These are phyloP conservation scores for Melanaphis sacchari DNA, from an alignment of 1,140 invertebrate species.

Conservation along the genomic window DNA sequence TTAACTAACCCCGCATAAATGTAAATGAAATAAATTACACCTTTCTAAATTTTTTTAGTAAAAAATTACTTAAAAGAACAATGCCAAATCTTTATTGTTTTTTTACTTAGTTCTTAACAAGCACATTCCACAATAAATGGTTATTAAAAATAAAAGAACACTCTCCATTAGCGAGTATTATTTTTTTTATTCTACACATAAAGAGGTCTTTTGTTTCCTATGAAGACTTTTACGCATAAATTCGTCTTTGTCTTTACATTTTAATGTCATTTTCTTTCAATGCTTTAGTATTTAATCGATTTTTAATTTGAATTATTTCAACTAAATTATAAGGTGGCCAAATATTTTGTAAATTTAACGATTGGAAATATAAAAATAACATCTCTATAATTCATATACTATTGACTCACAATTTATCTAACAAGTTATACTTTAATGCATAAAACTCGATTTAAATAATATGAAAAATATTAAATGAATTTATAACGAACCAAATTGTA, in stretches of 20 bases:
- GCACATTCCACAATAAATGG: constrained; percentile 43
- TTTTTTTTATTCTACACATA: constrained; percentile 51
- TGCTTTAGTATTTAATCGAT: constrained; percentile 41
- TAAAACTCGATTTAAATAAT: background rate
- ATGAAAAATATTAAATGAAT: background rate
- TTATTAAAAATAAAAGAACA: constrained; percentile 50
- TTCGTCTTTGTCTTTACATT: constrained; percentile 34
- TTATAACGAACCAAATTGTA: background rate
- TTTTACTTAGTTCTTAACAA: constrained; percentile 32
- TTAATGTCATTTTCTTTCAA: constrained; percentile 35
- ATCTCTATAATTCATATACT: background rate
- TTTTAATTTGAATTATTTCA: constrained; percentile 48
- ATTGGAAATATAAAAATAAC: background rate
- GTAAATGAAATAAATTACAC: constrained; percentile 30
- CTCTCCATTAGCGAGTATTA: constrained; percentile 49
- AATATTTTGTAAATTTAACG: background rate
- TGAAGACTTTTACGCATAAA: constrained; percentile 43
- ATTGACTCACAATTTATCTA: background rate
- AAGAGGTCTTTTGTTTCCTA: constrained; percentile 37
- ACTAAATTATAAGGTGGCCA: background rate
- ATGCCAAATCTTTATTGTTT: constrained; percentile 35
- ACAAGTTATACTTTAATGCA: background rate
- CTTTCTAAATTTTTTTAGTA: background rate
- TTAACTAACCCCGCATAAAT: background rate
- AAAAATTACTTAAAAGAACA: constrained; percentile 38